Evolutionary conservation across 1,140 invertebrate genomes (phyloP), one percentile per base, ranked within the genome.

Genomic region (Microplitis mediator): DNA sequence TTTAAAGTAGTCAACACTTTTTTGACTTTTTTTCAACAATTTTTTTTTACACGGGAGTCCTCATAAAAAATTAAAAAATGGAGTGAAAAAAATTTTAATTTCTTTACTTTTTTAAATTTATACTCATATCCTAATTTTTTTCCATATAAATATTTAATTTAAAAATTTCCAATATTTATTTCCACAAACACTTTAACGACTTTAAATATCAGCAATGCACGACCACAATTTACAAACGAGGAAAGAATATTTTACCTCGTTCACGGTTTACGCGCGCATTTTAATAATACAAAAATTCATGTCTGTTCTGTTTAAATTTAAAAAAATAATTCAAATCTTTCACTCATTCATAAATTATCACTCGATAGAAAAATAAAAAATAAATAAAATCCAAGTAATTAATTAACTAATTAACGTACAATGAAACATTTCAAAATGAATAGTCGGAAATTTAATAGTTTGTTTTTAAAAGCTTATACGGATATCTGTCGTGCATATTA

Each of bases 401-500:
- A 45, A 45, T 45, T 45, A 45, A 45, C 39, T 45, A 45, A 45
- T 45, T 45, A 45, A 45, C 39, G 39, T 9, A 45, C 39, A 45
- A 11, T 45, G 39, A 45, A 11, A 11, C 5, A 11, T 45, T 45
- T 9, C 8, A 32, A 66, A 52, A 34, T 34, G 3, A 51, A 23
- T 51, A 66, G 32, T 56, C 58, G 4, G n/a, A 68, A 56, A 45
- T 35, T 60, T 11, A 39, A 60, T 69, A 14, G 23, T 63, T 39
- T 61, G 36, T 51, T 5, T 52, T 70, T 51, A 34, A 23, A 32
- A 32, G 16, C 61, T 16, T 32, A 13, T 5, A 50, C 23, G 13
- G 45, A 11, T n/a, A 13, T 36, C 35, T 63, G 9, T 75, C 52
- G 71, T 75, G 75, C 76, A 76, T 76, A 66, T 78, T 79, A 80